phyloP scores from a whole-genome alignment of 2,888 invertebrate genomes.

The Philopedon plagiatum region DNA sequence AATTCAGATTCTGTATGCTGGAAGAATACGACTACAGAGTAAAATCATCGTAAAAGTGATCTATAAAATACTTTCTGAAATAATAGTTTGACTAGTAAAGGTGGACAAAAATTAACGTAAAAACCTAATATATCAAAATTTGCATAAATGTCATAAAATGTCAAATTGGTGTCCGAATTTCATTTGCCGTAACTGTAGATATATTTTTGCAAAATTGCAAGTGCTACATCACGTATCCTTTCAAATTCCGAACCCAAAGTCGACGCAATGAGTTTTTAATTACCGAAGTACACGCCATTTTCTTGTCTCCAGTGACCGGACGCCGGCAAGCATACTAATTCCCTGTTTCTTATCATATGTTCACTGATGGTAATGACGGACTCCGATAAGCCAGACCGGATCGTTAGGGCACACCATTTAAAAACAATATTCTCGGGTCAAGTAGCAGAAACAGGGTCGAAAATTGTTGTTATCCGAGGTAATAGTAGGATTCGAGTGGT shows the following conservation, averaged over 20 bases:
- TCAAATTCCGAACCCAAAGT: neutral
- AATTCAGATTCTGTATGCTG: no score
- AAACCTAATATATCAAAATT: no score
- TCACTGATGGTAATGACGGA: slow-evolving; percentile 14
- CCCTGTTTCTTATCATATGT: slow-evolving; percentile 7
- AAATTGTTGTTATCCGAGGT: slow-evolving; percentile 23
- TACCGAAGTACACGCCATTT: neutral
- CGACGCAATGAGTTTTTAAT: neutral
- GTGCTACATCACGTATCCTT: neutral
- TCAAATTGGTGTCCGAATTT: neutral
- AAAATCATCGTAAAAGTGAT: no score
- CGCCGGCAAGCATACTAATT: neutral
- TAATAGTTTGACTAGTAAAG: no score
- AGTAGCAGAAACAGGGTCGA: slow-evolving; percentile 19
- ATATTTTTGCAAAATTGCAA: neutral
- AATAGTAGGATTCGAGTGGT: slow-evolving; percentile 12
- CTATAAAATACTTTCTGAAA: no score
- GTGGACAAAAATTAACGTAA: no score
- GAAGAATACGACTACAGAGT: no score
- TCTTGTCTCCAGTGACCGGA: neutral
- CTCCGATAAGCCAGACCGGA: slow-evolving; percentile 53
- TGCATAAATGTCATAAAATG: no score
- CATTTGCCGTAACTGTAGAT: no score
- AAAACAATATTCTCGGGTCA: slow-evolving; percentile 53
- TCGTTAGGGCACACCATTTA: slow-evolving; percentile 53